These are phyloP conservation scores for Neodiprion virginianus DNA, from an alignment of 1,140 invertebrate genomes.

Conservation along the genomic window DNA sequence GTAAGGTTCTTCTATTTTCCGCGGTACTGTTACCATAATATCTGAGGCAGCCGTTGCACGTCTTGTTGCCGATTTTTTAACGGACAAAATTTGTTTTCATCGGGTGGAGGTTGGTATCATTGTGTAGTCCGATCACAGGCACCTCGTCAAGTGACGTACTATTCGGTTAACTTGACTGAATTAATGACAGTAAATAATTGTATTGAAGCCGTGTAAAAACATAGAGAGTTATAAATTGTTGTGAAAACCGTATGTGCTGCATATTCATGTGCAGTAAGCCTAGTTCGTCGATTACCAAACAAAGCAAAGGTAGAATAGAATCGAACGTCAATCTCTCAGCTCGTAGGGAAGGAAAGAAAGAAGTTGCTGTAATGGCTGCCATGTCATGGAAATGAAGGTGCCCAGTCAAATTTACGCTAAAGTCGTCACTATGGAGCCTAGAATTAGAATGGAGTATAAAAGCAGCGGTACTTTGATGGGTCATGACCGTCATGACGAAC, in stretches of 20 bases:
- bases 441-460: slow-evolving; percentile 76
- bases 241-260: background rate
- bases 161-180: background rate
- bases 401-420: slow-evolving; percentile 63
- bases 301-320: background rate
- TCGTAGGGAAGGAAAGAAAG: slow-evolving; percentile 38
- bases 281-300: background rate
- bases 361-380: slow-evolving; percentile 76
- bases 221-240: background rate
- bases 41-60: no score
- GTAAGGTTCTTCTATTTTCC: no score
- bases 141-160: slow-evolving; percentile 2
- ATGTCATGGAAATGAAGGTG: slow-evolving; percentile 75
- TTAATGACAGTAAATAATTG: slow-evolving; percentile 8
- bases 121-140: background rate
- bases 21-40: no score
- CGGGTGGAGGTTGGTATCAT: background rate
- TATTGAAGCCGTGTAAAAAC: background rate
- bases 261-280: background rate
- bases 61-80: no score
- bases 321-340: slow-evolving; percentile 21
- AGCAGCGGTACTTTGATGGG: slow-evolving; percentile 57
- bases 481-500: slow-evolving; percentile 62
- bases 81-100: background rate
- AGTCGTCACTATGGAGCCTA: slow-evolving; percentile 70